phyloP scores from a whole-genome alignment of 2,888 invertebrate species.

The Oasisia sp. region DNA sequence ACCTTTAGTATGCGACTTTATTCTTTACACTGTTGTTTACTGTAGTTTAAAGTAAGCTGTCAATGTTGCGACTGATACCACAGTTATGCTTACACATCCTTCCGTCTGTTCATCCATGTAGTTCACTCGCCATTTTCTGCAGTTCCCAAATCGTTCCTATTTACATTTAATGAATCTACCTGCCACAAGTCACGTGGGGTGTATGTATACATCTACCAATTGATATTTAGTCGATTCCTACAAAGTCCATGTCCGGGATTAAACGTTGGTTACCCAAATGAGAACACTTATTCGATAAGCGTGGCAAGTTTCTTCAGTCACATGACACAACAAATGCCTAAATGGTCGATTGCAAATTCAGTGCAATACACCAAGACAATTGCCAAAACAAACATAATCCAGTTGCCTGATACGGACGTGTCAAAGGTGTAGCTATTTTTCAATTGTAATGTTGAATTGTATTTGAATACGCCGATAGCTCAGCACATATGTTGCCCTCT shows the following conservation, averaged over 20 bases:
- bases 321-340: not conserved
- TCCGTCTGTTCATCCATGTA: not conserved
- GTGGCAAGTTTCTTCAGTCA: not conserved
- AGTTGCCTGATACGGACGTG: not conserved
- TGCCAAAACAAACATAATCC: not conserved
- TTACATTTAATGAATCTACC: not conserved
- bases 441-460: not conserved
- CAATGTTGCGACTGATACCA: not conserved
- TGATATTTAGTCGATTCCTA: not conserved
- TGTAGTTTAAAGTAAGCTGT: not conserved
- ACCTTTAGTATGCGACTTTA: not conserved
- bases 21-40: not conserved
- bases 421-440: conserved; percentile 1
- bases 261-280: not conserved
- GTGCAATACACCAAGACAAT: not conserved
- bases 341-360: not conserved
- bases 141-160: not conserved
- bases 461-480: not conserved
- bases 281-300: not conserved
- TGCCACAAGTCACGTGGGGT: too few species aligned
- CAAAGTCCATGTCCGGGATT: not conserved
- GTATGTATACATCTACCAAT: too few species aligned
- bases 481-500: not conserved
- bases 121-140: not conserved
- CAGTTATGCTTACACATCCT: not conserved